Evolutionary conservation across 2,888 invertebrate species (phyloP), one percentile per base, ranked within the genome.

Genomic region (Amphipoea oculea): DNA sequence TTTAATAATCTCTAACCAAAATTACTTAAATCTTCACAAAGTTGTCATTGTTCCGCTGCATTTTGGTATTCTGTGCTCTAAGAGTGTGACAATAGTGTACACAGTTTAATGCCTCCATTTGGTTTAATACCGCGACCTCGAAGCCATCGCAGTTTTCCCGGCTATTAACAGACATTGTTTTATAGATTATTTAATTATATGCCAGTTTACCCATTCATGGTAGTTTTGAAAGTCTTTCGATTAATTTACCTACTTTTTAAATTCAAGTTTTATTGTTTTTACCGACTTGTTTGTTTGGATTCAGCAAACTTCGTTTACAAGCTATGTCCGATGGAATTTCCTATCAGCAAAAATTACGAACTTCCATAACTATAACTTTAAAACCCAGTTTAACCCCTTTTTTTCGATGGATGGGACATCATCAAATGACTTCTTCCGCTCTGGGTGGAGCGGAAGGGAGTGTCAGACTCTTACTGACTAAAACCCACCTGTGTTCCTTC

Each of bases 61-160:
- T 62, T 76, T 74, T 45, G 6, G 5, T 81, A 69, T n/a, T 14
- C 82, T 81, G 51, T 69, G n/a, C n/a, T 14, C 42, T 40, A n/a
- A 76, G 63, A 68, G 68, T 76, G 42, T 81, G 72, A 40, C 72
- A 68, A 72, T 81, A 68, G 54, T 48, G 73, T 63, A 73, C 63
- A 68, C 9, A 63, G 51, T 82, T 77, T 73, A 65, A 77, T 81
- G 72, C 40, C 63, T 60, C 63, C 23, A 76, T 82, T 81, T 63
- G 29, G 48, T 72, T 79, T 63, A 73, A 69, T 40, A 68, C 23
- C 36, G 62, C 20, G 72, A 72, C 72, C 57, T 60, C 45, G 48
- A 57, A 14, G 54, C 20, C 48, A 63, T 23, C n/a, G 48, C 20
- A 60, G 36, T 69, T 12, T 69, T 81, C 65, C 17, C 12, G 36